Conservation (phyloP, 2,888 invertebrate genomes). For the Byasa hedistus region DNA sequence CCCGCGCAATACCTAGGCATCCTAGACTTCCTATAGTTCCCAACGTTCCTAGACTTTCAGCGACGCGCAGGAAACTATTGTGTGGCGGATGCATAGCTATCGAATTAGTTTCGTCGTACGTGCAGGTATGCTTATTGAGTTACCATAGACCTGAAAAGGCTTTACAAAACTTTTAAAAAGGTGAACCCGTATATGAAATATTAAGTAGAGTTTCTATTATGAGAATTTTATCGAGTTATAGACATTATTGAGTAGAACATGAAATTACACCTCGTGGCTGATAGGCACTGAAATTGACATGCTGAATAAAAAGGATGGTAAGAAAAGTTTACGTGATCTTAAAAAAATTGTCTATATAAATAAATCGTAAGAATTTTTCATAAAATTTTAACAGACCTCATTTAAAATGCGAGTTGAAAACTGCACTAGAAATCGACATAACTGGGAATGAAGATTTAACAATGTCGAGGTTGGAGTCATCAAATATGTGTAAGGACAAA, state of each 20-base stretch:
- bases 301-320: too few species aligned
- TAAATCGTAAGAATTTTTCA: not conserved
- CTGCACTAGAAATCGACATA: not conserved
- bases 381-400: not conserved
- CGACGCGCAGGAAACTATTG: slow-evolving; percentile 23
- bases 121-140: slow-evolving; percentile 15
- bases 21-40: slow-evolving; percentile 28
- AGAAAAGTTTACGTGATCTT: too few species aligned
- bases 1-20: slow-evolving; percentile 48
- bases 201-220: too few species aligned
- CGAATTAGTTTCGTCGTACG: slow-evolving; percentile 29
- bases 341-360: not conserved
- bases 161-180: not conserved
- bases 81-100: slow-evolving; percentile 32
- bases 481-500: slow-evolving; percentile 5
- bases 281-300: too few species aligned
- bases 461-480: slow-evolving; percentile 1
- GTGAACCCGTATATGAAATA: not conserved
- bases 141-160: slow-evolving; percentile 1
- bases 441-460: slow-evolving; percentile 4
- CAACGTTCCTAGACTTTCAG: slow-evolving; percentile 12
- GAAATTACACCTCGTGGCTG: too few species aligned
- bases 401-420: not conserved
- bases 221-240: too few species aligned
- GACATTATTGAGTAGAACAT: too few species aligned